A percentile compares a stretch with the other conserved stretches of the same genome.
These are phyloP conservation scores for Drosophila pseudoobscura DNA, from an alignment of 1,140 invertebrate genomes.

Conservation along the genomic window DNA sequence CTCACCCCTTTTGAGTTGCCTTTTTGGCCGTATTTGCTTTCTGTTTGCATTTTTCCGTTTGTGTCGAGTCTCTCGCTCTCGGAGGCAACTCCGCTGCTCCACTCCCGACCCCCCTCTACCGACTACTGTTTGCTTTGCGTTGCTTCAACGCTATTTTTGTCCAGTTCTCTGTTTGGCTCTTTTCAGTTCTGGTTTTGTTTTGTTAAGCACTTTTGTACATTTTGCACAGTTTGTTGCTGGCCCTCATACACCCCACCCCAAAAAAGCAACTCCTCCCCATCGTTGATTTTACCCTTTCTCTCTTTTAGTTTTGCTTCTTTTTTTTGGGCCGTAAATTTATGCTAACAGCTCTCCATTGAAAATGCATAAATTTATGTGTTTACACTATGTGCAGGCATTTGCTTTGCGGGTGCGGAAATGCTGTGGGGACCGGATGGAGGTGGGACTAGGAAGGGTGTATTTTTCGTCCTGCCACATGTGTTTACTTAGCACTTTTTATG, in stretches of 20 bases:
- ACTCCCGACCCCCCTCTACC: constrained; percentile 4
- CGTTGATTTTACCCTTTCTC: constrained; percentile 35
- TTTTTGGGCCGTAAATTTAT: constrained; percentile 75
- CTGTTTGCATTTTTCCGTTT: constrained; percentile 66
- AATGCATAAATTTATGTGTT: constrained; percentile 82
- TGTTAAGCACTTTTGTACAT: constrained; percentile 56
- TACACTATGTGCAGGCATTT: constrained; percentile 80
- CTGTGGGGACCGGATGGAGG: not conserved
- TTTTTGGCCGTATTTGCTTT: constrained; percentile 76
- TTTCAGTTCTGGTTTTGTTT: constrained; percentile 53
- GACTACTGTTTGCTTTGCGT: constrained; percentile 75
- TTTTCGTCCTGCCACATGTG: constrained; percentile 58
- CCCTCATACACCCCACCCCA: constrained; percentile 3
- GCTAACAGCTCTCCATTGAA: constrained; percentile 82
- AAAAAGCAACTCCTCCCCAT: constrained; percentile 1
- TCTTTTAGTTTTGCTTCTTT: constrained; percentile 28
- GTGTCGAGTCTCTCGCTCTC: constrained; percentile 31
- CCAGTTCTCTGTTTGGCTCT: constrained; percentile 17
- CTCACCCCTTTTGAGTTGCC: constrained; percentile 54
- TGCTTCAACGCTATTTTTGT: constrained; percentile 76
- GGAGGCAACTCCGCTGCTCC: constrained; percentile 4
- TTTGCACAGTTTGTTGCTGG: constrained; percentile 40
- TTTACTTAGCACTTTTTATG: constrained; percentile 82
- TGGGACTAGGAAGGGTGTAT: not conserved
- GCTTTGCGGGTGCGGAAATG: constrained; percentile 47